Evolutionary conservation across 2,888 invertebrate genomes (phyloP), one percentile per base, ranked within the genome.

Genomic region (Pegoplata infirma): DNA sequence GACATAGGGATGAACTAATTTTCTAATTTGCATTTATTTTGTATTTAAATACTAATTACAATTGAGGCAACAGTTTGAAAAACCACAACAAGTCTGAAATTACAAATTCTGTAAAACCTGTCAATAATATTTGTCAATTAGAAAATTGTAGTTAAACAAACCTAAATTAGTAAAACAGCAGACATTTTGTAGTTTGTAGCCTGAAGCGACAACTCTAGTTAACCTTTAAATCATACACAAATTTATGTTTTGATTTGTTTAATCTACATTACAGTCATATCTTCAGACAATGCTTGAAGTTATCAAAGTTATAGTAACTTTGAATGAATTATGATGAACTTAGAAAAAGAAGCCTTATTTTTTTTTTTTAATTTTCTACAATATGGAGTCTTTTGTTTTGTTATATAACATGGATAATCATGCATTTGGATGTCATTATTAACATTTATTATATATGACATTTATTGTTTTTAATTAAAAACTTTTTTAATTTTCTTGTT

Each of bases 301-400:
- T 3, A 40, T 12, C n/a, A n/a, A 40, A 40, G 36, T 40, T 40
- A 40, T 40, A 40, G 12, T 5, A 8, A 28, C 17, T 25, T 32
- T 28, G 25, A 10, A 19, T 68, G 53, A 53, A 46, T 61, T 68
- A 61, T 56, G n/a, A n/a, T n/a, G 28, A 75, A 76, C 14, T 73
- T 61, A 78, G 58, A 40, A 40, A 61, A 73, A 68, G 68, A 78
- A 74, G 51, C 44, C 58, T 51, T 78, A 73, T 63, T 63, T 67
- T 61, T 55, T 55, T n/a, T 12, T n/a, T n/a, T 40, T 40, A n/a
- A n/a, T n/a, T n/a, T 40, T 40, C n/a, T 2, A 40, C 36, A 40
- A 40, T 40, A 40, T 40, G 36, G 36, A 12, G n/a, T 40, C 12
- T 40, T 12, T 1, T 40, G 36, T 4, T 0, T n/a, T 40, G 12